These are phyloP conservation scores for Montipora capricornis DNA, from an alignment of 64 coral and sea anemone genomes.

Conservation along the genomic window DNA sequence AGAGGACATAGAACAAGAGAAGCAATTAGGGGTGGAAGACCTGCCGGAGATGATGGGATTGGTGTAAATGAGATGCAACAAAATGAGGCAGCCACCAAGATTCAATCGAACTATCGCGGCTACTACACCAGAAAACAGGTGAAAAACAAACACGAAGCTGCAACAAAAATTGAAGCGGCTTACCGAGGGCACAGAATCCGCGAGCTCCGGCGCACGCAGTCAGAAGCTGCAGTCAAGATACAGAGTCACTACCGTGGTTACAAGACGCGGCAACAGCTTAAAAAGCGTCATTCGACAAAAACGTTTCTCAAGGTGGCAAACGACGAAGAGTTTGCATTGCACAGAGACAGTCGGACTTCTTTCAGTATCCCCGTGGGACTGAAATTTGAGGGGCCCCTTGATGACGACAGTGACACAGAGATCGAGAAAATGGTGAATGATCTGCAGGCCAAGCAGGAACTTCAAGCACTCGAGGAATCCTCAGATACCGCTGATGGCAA, in stretches of 20 bases:
- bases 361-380: conserved; percentile 88
- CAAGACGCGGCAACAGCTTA: conserved; percentile 49
- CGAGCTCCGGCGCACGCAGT: conserved; percentile 11
- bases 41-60: not conserved
- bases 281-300: conserved; percentile 36
- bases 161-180: conserved; percentile 56
- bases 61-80: not conserved
- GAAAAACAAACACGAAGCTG: conserved; percentile 11
- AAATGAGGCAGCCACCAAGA: conserved; percentile 54
- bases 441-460: conserved; percentile 67
- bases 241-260: conserved; percentile 73
- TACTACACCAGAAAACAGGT: conserved; percentile 27
- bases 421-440: conserved; percentile 92
- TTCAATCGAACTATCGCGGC: conserved; percentile 75
- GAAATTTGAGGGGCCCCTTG: conserved; percentile 84
- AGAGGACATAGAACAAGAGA: conserved; percentile 17
- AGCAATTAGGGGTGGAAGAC: not conserved
- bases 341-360: conserved; percentile 77
- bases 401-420: conserved; percentile 88
- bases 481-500: not conserved
- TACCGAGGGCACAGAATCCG: conserved; percentile 68
- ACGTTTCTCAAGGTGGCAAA: conserved; percentile 25
- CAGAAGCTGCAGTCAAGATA: conserved; percentile 67
- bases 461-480: conserved; percentile 19
- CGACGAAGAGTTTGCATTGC: conserved; percentile 30